A percentile compares a stretch with the other conserved stretches of the same genome.
These are phyloP conservation scores for Rutilus rutilus DNA, from an alignment of 2,113 vertebrate species.

Conservation along the genomic window DNA sequence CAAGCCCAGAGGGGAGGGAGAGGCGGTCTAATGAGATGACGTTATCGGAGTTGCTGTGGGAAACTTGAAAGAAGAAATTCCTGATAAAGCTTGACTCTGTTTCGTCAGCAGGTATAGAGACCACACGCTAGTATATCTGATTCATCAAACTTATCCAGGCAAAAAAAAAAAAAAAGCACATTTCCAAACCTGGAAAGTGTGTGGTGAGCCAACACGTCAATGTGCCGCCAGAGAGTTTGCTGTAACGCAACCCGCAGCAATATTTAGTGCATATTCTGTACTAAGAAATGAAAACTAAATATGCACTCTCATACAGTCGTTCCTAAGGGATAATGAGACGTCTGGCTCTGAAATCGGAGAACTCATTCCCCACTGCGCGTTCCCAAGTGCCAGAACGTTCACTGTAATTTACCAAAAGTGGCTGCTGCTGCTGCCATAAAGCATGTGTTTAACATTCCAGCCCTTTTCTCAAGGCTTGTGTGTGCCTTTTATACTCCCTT, in stretches of 20 bases:
- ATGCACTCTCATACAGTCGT: conserved; percentile 61
- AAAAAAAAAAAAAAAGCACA: neutral
- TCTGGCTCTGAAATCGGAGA: conserved; percentile 77
- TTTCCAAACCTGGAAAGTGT: conserved; percentile 17
- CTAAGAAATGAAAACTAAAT: conserved; percentile 71
- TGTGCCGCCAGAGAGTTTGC: conserved; percentile 46
- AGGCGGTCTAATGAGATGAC: conserved; percentile 45
- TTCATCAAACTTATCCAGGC: neutral
- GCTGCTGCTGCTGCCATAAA: conserved; percentile 82
- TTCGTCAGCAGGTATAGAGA: conserved; percentile 26
- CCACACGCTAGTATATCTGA: neutral
- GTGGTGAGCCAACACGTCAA: conserved; percentile 23
- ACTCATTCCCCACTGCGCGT: conserved; percentile 73
- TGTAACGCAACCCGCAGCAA: conserved; percentile 57
- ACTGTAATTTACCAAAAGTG: conserved; percentile 84
- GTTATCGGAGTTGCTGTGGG: conserved; percentile 38
- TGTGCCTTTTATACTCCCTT: conserved; percentile 58
- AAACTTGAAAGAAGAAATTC: conserved; percentile 36
- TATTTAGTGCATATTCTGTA: conserved; percentile 60
- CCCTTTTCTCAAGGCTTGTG: conserved; percentile 38
- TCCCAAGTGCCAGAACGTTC: conserved; percentile 77
- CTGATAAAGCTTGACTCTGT: conserved; percentile 31
- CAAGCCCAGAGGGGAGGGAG: conserved; percentile 60
- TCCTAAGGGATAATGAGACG: conserved; percentile 69
- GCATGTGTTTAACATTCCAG: conserved; percentile 82